These are phyloP conservation scores for Zaprionus capensis DNA, from an alignment of 1,140 invertebrate genomes.

Conservation along the genomic window DNA sequence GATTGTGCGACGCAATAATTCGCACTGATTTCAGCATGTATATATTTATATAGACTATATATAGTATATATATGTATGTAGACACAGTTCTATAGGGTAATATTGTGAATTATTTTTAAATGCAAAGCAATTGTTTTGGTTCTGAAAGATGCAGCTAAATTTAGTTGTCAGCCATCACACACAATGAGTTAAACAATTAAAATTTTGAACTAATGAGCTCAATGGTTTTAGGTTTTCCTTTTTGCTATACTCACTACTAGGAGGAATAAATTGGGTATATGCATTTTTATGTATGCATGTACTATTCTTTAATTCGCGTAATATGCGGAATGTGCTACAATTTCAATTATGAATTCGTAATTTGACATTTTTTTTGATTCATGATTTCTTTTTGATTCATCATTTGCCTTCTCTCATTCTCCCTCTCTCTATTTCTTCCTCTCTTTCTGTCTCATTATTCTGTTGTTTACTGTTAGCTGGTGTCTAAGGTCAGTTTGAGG, in stretches of 20 bases:
- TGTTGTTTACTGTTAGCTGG: slow-evolving; percentile 44
- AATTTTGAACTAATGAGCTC: slow-evolving; percentile 35
- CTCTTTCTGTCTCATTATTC: slow-evolving; percentile 34
- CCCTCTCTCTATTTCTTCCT: slow-evolving; percentile 4
- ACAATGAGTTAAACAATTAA: slow-evolving; percentile 49
- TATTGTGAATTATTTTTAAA: slow-evolving; percentile 53
- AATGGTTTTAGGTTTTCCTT: neutral
- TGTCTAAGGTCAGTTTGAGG: slow-evolving; percentile 76
- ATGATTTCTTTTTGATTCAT: neutral
- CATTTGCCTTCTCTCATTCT: neutral
- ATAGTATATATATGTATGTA: neutral
- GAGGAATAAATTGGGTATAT: neutral
- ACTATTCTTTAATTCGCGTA: neutral
- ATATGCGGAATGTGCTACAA: neutral
- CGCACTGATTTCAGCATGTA: slow-evolving; percentile 15
- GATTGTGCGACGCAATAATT: slow-evolving; percentile 42
- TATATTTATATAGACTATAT: slow-evolving; percentile 1
- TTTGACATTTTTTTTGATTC: neutral
- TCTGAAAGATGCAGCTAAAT: slow-evolving; percentile 45
- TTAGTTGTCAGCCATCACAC: slow-evolving; percentile 50
- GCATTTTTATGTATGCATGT: neutral
- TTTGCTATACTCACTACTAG: neutral
- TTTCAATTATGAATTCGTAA: neutral
- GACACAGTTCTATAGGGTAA: neutral
- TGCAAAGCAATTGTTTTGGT: slow-evolving; percentile 41